These are phyloP conservation scores for Ailurus styani DNA, from an alignment of 2,113 vertebrate species.

Conservation along the genomic window DNA sequence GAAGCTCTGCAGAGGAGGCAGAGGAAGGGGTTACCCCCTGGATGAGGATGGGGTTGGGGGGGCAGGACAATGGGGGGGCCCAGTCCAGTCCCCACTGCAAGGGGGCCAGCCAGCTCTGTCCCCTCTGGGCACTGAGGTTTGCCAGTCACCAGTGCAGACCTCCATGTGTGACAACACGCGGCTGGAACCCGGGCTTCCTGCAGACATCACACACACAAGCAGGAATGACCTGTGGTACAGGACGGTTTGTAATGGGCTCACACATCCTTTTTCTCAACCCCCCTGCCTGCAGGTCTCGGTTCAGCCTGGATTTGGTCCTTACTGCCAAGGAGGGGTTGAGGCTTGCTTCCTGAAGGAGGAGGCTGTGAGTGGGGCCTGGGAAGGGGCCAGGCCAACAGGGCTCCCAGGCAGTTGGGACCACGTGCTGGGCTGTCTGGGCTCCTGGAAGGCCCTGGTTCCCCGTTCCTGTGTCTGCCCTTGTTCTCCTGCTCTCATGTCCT, in stretches of 20 bases:
- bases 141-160: neutral
- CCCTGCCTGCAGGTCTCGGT: neutral
- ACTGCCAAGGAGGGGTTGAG: neutral
- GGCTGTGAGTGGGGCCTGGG: no score
- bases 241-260: no score
- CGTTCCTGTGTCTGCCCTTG: fast-evolving
- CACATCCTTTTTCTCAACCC: no score
- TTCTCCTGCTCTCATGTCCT: neutral
- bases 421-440: fast-evolving
- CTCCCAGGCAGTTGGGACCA: neutral
- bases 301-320: neutral
- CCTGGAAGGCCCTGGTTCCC: neutral
- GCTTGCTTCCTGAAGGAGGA: neutral
- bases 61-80: neutral
- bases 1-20: neutral
- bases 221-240: fast-evolving
- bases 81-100: neutral
- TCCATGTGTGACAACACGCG: neutral
- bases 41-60: neutral
- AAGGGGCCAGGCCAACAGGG: fast-evolving
- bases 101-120: neutral
- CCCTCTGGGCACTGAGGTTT: neutral
- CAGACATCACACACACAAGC: fast-evolving
- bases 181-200: fast-evolving
- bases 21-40: neutral